Base-by-base conservation (phyloP, 1,140 invertebrate species). In the Trachymyrmex septentrionalis region DNA sequence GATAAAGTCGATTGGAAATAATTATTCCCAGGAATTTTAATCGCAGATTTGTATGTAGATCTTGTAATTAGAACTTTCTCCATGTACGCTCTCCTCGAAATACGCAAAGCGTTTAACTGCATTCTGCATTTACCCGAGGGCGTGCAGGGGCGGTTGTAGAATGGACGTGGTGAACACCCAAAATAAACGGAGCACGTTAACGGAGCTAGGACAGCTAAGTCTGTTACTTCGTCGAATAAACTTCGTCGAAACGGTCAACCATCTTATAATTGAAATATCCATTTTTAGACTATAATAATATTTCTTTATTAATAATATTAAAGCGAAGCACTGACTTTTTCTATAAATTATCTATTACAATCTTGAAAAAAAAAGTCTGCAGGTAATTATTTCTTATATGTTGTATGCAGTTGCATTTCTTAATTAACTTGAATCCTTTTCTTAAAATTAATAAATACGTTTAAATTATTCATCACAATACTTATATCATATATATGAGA, bases 141-240 rank as follows among this genome's bases (percentile, higher is more conserved):
- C 38, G 44, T 82, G 80, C 80, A 84, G 69, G 27, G 80, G 19
- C 69, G 69, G 44, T 75, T 57, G 71, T 14, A 84, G 80, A 75
- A 63, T 84, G 69, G 24, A 82, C 24, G 34, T 69, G 38, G 80
- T 27, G 80, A 75, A 48, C 55, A 75, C 80, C 80, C 44, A 75
- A 84, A 84, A 84, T 84, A 84, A 84, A 84, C 80, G 67, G 69
- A 61, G 44, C 55, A 48, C 80, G 61, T 75, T 75, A 84, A 61
- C 67, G 34, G 30, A 34, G 64, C 30, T 27, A 73, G 66, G 16
- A 48, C 80, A 21, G 6, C 55, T 19, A 71, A 48, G 67, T 6
- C 55, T 27, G 53, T 44, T 50, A 59, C 55, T 82, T 73, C 14
- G 38, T 24, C 27, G 24, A 61, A 21, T 48, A 34, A 75, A 84